These are phyloP conservation scores for Sipha flava DNA, from an alignment of 1,140 invertebrate species.

Conservation along the genomic window DNA sequence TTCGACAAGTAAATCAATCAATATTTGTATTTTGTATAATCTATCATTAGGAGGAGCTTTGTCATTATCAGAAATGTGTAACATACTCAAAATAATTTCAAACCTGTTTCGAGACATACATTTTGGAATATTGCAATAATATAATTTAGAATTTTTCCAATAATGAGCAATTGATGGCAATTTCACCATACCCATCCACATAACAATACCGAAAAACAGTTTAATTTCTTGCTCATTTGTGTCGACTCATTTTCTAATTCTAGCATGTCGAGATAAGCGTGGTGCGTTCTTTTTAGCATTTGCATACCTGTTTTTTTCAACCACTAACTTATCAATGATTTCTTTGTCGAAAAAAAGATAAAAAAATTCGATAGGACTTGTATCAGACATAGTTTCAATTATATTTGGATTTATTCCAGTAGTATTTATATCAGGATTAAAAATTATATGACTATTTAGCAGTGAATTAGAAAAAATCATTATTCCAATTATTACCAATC, in stretches of 20 bases:
- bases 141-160: background rate
- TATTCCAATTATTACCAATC: background rate
- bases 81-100: background rate
- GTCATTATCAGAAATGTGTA: conserved; percentile 36
- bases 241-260: too few species aligned
- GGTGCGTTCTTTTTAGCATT: too few species aligned
- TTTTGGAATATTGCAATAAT: background rate
- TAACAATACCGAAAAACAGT: conserved; percentile 9
- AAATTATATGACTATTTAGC: background rate
- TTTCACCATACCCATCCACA: conserved; percentile 30
- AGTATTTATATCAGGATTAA: too few species aligned
- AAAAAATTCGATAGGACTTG: too few species aligned
- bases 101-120: background rate
- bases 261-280: too few species aligned
- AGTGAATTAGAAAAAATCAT: background rate
- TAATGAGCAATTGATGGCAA: conserved; percentile 1
- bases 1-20: conserved; percentile 23
- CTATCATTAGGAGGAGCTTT: conserved; percentile 24
- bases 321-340: too few species aligned
- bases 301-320: too few species aligned
- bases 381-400: too few species aligned
- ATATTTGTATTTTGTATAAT: conserved; percentile 36
- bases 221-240: too few species aligned
- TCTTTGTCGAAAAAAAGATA: too few species aligned
- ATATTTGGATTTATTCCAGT: too few species aligned